A percentile compares a stretch with the other conserved stretches of the same genome.
phyloP scores from a whole-genome alignment of 2,797 vertebrate genomes.

The Sebastes goodei region DNA sequence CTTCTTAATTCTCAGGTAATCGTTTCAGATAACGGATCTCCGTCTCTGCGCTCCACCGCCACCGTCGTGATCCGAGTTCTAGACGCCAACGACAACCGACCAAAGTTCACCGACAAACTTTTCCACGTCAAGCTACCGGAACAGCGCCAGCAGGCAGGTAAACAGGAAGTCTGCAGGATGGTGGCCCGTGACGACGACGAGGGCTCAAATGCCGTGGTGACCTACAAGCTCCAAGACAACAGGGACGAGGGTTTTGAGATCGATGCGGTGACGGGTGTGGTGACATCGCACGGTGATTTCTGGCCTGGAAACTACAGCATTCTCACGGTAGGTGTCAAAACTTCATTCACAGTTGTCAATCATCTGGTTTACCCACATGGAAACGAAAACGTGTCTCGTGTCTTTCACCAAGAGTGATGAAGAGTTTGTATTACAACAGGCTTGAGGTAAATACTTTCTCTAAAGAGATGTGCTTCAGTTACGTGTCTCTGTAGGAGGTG shows the following conservation, averaged over 20 bases:
- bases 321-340: constrained; percentile 85
- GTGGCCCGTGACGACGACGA: constrained; percentile 90
- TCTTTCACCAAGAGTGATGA: neutral
- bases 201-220: constrained; percentile 88
- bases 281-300: constrained; percentile 87
- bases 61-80: constrained; percentile 88
- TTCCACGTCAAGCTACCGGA: constrained; percentile 89
- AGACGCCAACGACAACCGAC: constrained; percentile 92
- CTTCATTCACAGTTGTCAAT: no score
- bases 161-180: constrained; percentile 86
- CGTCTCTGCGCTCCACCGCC: constrained; percentile 87
- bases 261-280: constrained; percentile 83
- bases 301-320: constrained; percentile 91
- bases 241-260: constrained; percentile 83
- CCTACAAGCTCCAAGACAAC: constrained; percentile 88
- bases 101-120: constrained; percentile 91
- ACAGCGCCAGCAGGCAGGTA: constrained; percentile 48
- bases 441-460: neutral
- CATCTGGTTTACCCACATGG: neutral
- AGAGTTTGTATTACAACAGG: neutral
- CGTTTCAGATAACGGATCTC: constrained; percentile 90
- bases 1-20: constrained; percentile 83
- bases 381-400: neutral
- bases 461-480: constrained; percentile 1
- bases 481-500: neutral